These are phyloP conservation scores for Struthio camelus DNA, from an alignment of 2,113 vertebrate species.

Conservation along the genomic window DNA sequence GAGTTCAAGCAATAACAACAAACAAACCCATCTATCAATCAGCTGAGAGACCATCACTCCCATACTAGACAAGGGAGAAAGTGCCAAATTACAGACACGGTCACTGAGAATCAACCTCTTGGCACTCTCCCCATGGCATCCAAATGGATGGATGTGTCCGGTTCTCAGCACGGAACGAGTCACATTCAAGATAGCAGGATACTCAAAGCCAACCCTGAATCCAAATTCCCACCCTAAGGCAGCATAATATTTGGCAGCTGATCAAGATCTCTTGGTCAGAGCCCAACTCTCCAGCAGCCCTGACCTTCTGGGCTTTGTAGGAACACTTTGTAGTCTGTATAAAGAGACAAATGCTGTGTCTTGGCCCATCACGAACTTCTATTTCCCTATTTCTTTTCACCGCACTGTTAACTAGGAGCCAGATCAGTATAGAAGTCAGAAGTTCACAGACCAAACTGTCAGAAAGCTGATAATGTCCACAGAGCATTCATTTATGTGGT, in stretches of 20 bases:
- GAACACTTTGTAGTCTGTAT: not conserved
- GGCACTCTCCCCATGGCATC: accelerated
- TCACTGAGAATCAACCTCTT: not conserved
- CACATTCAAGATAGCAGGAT: not conserved
- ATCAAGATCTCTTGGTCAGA: not conserved
- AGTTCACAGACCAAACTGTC: not conserved
- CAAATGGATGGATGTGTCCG: not conserved
- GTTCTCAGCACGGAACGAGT: not conserved
- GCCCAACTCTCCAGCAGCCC: not conserved
- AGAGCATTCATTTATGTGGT: constrained; percentile 12
- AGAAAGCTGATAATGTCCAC: constrained; percentile 15
- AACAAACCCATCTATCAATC: not conserved
- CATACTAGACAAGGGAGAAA: not conserved
- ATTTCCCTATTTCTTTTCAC: not conserved
- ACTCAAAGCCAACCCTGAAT: not conserved
- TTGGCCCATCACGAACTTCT: not conserved
- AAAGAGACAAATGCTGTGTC: not conserved
- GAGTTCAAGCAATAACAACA: not conserved
- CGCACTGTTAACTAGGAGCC: not conserved
- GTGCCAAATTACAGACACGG: not conserved
- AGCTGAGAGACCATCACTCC: not conserved
- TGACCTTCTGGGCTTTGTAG: not conserved
- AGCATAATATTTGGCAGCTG: not conserved
- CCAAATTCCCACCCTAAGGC: not conserved
- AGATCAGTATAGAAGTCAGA: not conserved